Percentiles rank a stretch among this genome's conserved stretches.
These are phyloP conservation scores for Tenualosa thibaudeaui DNA, from an alignment of 2,797 vertebrate species.

Conservation along the genomic window DNA sequence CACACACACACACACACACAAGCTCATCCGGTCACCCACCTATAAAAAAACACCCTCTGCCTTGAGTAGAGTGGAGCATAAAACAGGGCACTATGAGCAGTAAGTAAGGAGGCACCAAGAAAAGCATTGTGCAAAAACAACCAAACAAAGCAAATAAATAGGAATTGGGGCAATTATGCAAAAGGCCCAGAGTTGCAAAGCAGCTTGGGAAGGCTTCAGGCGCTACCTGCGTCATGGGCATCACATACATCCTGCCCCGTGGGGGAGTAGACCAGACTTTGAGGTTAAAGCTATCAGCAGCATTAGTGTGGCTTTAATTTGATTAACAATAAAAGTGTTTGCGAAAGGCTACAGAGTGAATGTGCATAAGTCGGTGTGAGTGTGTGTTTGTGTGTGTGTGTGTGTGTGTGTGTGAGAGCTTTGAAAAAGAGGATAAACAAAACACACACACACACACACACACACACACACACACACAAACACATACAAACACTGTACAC, in stretches of 20 bases:
- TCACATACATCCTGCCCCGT: slow-evolving; percentile 17
- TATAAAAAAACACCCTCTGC: not conserved
- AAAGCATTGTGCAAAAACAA: not conserved
- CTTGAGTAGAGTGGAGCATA: not conserved
- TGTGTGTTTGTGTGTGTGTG: not conserved
- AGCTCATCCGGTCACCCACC: not conserved
- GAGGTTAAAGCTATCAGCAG: slow-evolving; percentile 43
- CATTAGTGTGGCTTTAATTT: slow-evolving; percentile 49
- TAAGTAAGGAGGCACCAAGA: not conserved
- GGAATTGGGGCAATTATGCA: slow-evolving; percentile 46
- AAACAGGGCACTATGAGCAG: not conserved
- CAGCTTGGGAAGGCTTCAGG: slow-evolving; percentile 4
- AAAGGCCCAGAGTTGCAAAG: slow-evolving; percentile 35
- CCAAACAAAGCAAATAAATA: not conserved
- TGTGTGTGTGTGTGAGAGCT: not conserved
- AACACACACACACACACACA: slow-evolving; percentile 23
- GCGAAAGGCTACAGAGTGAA: not conserved
- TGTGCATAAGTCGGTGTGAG: not conserved
- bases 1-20: not conserved
- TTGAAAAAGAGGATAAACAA: not conserved
- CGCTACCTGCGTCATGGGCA: slow-evolving; percentile 33
- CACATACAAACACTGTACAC: not conserved
- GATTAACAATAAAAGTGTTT: slow-evolving; percentile 45
- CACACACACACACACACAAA: not conserved
- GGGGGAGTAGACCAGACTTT: slow-evolving; percentile 27